These are phyloP conservation scores for Varroa destructor DNA, from an alignment of 1,140 invertebrate species.

Conservation along the genomic window DNA sequence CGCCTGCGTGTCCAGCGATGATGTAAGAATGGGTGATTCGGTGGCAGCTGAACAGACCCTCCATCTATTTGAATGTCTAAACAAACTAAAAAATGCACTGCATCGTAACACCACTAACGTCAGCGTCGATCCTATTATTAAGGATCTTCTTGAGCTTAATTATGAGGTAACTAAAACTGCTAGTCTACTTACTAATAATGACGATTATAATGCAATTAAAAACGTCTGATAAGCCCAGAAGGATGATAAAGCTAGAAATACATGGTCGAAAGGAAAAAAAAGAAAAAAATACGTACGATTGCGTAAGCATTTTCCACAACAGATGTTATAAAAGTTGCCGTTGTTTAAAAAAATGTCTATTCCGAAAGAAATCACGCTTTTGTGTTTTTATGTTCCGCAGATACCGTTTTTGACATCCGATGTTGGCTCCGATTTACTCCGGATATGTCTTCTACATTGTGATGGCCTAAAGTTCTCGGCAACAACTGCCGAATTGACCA, in stretches of 20 bases:
- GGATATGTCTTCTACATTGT: background rate
- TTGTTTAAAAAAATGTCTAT: too few species aligned
- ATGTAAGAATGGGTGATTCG: background rate
- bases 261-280: background rate
- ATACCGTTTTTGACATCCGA: conserved; percentile 13
- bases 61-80: background rate
- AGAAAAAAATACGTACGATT: background rate
- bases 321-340: background rate
- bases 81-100: background rate
- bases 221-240: background rate
- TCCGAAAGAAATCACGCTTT: too few species aligned
- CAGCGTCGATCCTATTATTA: background rate
- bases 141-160: conserved; percentile 7
- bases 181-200: background rate
- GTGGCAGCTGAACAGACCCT: conserved; percentile 5
- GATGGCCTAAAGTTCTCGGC: background rate
- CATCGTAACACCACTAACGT: too few species aligned
- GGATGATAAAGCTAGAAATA: background rate
- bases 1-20: too few species aligned
- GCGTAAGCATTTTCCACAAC: background rate
- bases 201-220: background rate
- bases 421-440: conserved; percentile 1
- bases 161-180: conserved; percentile 1
- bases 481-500: background rate
- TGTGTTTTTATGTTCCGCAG: background rate